Percentiles rank a stretch among this genome's conserved stretches.
Conservation (phyloP, 2,797 vertebrate genomes). For the Myoxocephalus aenaeus region DNA sequence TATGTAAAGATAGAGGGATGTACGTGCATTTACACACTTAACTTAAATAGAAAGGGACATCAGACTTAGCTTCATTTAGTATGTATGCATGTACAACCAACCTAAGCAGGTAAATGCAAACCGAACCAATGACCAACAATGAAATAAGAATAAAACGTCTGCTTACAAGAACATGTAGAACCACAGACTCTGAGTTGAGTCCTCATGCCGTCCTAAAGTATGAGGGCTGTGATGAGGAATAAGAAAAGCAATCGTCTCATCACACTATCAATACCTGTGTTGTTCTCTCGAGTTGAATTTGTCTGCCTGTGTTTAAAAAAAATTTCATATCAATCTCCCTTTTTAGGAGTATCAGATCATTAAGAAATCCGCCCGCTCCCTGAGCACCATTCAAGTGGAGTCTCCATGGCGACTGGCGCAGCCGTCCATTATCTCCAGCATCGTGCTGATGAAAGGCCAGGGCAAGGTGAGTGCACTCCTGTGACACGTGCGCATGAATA, state of each 20-base stretch:
- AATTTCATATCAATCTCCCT: conserved; percentile 11
- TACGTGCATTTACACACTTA: background rate
- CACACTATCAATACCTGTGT: background rate
- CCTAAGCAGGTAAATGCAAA: background rate
- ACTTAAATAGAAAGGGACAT: background rate
- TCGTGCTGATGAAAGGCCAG: conserved; percentile 98
- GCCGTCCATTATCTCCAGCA: conserved; percentile 97
- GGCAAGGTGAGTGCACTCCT: conserved; percentile 90
- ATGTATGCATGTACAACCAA: background rate
- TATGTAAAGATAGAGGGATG: background rate
- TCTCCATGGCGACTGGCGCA: conserved; percentile 97
- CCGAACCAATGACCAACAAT: background rate
- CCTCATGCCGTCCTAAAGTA: background rate
- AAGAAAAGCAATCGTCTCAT: background rate
- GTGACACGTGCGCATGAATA: conserved; percentile 34
- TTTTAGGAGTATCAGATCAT: conserved; percentile 93
- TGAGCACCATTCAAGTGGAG: conserved; percentile 96
- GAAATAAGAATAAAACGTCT: background rate
- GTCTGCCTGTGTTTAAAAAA: conserved; percentile 12
- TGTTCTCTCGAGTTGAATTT: conserved; percentile 27
- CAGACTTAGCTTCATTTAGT: background rate
- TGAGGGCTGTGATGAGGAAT: background rate
- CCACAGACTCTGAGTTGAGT: background rate
- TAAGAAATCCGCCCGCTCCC: conserved; percentile 95
- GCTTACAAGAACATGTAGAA: background rate